A percentile compares a stretch with the other conserved stretches of the same genome.
Evolutionary conservation across 1,140 invertebrate species (phyloP).

Genomic region (Brachionus koreanus): DNA sequence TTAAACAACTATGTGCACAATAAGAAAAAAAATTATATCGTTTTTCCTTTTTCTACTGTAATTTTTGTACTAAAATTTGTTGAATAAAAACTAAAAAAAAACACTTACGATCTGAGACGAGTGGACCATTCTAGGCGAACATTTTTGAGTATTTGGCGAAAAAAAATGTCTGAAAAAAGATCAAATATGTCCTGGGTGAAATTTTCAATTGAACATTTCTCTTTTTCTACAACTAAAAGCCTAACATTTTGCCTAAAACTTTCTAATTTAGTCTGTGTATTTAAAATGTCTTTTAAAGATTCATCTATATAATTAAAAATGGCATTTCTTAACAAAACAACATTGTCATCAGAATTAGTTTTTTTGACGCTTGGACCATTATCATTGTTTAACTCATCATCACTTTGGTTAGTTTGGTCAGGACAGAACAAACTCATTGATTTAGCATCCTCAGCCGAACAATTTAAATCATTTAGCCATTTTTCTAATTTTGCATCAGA

Average conservation of each 20-base stretch:
- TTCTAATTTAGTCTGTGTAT: not conserved
- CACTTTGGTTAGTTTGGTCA: not conserved
- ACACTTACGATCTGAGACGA: constrained; percentile 35
- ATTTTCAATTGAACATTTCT: not conserved
- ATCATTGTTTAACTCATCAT: not conserved
- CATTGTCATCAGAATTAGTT: not conserved
- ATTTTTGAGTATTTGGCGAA: not conserved
- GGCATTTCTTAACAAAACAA: not conserved
- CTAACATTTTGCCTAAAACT: not conserved
- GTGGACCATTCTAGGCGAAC: constrained; percentile 27
- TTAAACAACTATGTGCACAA: too few species aligned
- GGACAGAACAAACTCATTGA: not conserved
- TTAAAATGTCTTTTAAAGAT: not conserved
- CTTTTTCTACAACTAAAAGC: not conserved
- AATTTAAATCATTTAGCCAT: not conserved
- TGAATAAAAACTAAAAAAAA: too few species aligned
- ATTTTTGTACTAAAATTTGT: too few species aligned
- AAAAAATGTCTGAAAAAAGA: not conserved
- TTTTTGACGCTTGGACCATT: not conserved
- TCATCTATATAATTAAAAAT: not conserved
- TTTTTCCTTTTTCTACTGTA: too few species aligned
- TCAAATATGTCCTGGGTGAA: not conserved
- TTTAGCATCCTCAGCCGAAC: not conserved
- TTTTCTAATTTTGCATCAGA: not conserved
- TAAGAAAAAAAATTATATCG: too few species aligned